phyloP scores from a whole-genome alignment of 2,888 invertebrate genomes.

The Drosophila vallismaia region DNA sequence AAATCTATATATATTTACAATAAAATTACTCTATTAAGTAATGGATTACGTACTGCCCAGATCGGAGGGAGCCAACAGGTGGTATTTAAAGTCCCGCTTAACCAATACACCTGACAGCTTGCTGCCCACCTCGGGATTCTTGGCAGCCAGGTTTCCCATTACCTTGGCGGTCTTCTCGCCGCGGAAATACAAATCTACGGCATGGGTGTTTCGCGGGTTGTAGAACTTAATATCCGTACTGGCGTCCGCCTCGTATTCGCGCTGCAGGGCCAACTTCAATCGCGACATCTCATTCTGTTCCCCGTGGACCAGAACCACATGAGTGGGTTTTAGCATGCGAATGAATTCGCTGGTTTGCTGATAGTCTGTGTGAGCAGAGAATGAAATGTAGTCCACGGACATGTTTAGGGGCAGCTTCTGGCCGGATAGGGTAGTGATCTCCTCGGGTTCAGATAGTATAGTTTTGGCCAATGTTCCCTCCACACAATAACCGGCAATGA shows the following conservation, averaged over 20 bases:
- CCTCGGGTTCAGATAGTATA: constrained; percentile 98
- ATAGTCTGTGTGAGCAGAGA: constrained; percentile 96
- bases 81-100: constrained; percentile 99
- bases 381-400: constrained; percentile 99
- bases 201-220: constrained; percentile 98
- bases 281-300: constrained; percentile 99
- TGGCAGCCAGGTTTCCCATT: constrained; percentile 95
- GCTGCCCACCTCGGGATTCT: constrained; percentile 90
- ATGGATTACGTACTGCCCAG: constrained; percentile 88
- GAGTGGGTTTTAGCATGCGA: constrained; percentile 95
- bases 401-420: constrained; percentile 98
- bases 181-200: constrained; percentile 95
- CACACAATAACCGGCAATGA: constrained; percentile 98
- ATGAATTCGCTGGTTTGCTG: constrained; percentile 96
- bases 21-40: too few species aligned
- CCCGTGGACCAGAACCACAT: constrained; percentile 97
- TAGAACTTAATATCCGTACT: constrained; percentile 93
- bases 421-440: constrained; percentile 97
- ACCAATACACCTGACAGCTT: constrained; percentile 96
- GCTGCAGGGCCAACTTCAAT: constrained; percentile 95
- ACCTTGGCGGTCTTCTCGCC: constrained; percentile 99
- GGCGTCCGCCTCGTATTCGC: constrained; percentile 89
- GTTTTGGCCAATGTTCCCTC: constrained; percentile 96
- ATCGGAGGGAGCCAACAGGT: constrained; percentile 95
- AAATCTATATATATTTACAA: too few species aligned